Percentiles rank a stretch among this genome's conserved stretches.
These are phyloP conservation scores for Distichodus sexfasciatus DNA, from an alignment of 2,797 vertebrate species.

Conservation along the genomic window DNA sequence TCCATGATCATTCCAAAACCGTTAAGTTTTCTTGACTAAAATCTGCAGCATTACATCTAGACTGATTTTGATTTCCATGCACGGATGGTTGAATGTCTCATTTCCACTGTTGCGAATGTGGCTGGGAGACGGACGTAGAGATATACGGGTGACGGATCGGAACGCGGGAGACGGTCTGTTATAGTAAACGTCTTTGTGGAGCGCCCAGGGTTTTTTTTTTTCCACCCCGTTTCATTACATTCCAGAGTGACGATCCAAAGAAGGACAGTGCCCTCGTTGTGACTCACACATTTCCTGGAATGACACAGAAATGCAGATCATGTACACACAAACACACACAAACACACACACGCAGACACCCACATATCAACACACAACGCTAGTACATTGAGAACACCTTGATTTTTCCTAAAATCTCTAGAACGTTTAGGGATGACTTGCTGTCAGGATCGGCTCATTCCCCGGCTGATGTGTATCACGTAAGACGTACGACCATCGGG, in stretches of 20 bases:
- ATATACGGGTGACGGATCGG: background rate
- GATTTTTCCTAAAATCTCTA: slow-evolving; percentile 25
- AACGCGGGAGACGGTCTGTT: background rate
- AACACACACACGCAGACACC: background rate
- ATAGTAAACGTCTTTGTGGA: background rate
- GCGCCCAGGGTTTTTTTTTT: no score
- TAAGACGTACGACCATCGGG: slow-evolving; percentile 30
- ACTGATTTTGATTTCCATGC: background rate
- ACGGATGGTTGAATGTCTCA: background rate
- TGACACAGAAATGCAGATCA: slow-evolving; percentile 8
- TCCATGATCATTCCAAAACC: no score
- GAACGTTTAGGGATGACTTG: slow-evolving; percentile 22
- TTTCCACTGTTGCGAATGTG: background rate
- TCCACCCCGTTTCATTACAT: slow-evolving; percentile 3
- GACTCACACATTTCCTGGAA: slow-evolving; percentile 8
- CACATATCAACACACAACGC: no score
- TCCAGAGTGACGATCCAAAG: background rate
- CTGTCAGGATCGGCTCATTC: slow-evolving; percentile 51
- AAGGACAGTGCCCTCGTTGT: slow-evolving; percentile 3
- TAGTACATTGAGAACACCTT: slow-evolving; percentile 30
- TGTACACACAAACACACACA: background rate
- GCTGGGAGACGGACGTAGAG: background rate
- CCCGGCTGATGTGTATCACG: slow-evolving; percentile 2
- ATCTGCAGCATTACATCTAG: background rate
- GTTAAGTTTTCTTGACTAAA: no score